phyloP scores from a whole-genome alignment of 2,888 invertebrate genomes.

The Marasmarcha lunaedactyla region DNA sequence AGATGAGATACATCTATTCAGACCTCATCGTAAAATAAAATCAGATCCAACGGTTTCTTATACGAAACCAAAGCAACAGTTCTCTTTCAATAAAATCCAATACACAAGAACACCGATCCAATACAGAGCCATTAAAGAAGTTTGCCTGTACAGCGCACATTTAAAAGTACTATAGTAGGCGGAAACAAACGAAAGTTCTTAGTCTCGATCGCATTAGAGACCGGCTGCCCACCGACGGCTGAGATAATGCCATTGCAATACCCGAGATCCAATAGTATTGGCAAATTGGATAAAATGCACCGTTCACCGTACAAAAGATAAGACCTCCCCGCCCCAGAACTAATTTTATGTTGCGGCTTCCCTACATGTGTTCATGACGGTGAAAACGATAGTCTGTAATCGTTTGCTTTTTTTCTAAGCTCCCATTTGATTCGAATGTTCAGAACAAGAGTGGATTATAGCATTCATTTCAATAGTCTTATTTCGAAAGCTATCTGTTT shows the following conservation, averaged over 20 bases:
- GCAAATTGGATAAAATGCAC: conserved; percentile 72
- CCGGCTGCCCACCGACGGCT: conserved; percentile 40
- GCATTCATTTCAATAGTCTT: conserved; percentile 16
- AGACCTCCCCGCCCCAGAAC: conserved; percentile 24
- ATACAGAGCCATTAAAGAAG: no score
- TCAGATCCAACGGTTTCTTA: no score
- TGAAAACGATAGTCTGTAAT: conserved; percentile 31
- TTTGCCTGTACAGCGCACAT: no score
- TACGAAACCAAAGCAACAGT: no score
- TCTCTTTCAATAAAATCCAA: no score
- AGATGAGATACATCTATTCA: no score
- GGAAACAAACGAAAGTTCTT: conserved; percentile 34
- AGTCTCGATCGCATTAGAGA: conserved; percentile 50
- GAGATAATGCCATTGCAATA: conserved; percentile 68
- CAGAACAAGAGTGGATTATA: conserved; percentile 23
- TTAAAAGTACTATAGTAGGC: no score
- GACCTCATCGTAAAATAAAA: no score
- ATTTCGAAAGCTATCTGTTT: not conserved
- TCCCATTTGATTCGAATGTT: conserved; percentile 27
- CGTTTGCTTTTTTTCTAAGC: conserved; percentile 29
- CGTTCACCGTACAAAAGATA: conserved; percentile 64
- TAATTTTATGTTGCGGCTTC: conserved; percentile 41
- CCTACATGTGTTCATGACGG: conserved; percentile 30
- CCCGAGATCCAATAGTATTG: conserved; percentile 66
- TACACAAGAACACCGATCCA: no score